A percentile compares a stretch with the other conserved stretches of the same genome.
Evolutionary conservation across 2,888 invertebrate species (phyloP).

Genomic region (Linnaemya vulpina): DNA sequence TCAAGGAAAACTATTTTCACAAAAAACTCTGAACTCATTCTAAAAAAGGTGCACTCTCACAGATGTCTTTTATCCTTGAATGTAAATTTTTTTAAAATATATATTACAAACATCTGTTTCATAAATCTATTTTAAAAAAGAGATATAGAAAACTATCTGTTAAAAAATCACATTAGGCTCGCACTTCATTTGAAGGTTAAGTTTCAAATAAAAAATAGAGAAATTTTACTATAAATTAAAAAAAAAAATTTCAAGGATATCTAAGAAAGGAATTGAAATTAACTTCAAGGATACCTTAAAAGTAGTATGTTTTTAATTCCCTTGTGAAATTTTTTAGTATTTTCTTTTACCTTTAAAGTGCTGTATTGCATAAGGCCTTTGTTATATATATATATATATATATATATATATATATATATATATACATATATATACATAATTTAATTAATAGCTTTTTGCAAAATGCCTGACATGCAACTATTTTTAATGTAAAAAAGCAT

Average conservation of each 20-base stretch:
- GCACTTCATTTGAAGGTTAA: constrained; percentile 45
- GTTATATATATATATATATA: constrained; percentile 54
- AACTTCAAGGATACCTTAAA: constrained; percentile 26
- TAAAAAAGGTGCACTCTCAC: not conserved
- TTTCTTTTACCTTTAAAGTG: not conserved
- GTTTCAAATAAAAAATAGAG: constrained; percentile 12
- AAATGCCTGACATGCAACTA: constrained; percentile 63
- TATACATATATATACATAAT: constrained; percentile 65
- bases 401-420: constrained; percentile 59
- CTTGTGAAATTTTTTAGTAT: not conserved
- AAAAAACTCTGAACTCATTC: constrained; percentile 10
- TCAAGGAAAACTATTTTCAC: constrained; percentile 34
- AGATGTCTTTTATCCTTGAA: constrained; percentile 15
- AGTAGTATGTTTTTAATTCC: not conserved
- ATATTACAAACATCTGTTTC: constrained; percentile 50
- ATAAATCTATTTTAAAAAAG: constrained; percentile 11
- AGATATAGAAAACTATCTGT: constrained; percentile 15
- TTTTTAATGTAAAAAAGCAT: constrained; percentile 44
- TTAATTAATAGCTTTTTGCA: constrained; percentile 66
- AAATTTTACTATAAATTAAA: constrained; percentile 46
- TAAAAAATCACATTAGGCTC: not conserved
- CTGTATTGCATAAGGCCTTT: not conserved
- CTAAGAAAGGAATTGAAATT: not conserved
- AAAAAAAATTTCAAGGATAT: constrained; percentile 66
- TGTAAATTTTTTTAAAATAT: not conserved